Base-by-base conservation (phyloP, 2,113 vertebrate species). In the Carassius auratus region DNA sequence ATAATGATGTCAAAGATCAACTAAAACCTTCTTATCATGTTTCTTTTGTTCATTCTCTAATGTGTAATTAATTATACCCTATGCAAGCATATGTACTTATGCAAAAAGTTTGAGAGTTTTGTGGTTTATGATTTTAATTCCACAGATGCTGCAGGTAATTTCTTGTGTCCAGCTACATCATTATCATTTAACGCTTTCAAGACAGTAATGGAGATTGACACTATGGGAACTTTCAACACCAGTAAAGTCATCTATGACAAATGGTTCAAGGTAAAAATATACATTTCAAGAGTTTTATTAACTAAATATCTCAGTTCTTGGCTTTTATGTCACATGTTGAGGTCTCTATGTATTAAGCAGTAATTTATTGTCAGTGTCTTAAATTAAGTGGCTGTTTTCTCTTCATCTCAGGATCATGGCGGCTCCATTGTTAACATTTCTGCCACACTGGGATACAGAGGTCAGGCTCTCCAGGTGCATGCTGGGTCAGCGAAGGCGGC, bases 401-500 rank as follows among this genome's bases (percentile, higher is more conserved):
- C 3, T 86, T 33, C 45, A 83, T n/a, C 85, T 21, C 89, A 99
- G 98, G 96, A 97, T 90, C 96, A 97, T 0, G 98, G 98, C 0
- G 98, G 98, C 19, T 95, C 96, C 90, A 96, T 99, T 0, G 94
- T 99, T 23, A 99, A 99, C 91, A 96, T 99, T 90, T 97, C 97
- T 0, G 97, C 98, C 0, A 99, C 98, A 0, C 94, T 99, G 52
- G 93, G 95, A 69, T 93, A 95, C 92, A 94, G 91, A 80, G 98
- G 98, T 0, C 97, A 97, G 87, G 96, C 92, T 23, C 95, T 99
- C 1, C 98, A 99, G 93, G 94, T 97, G 86, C 98, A 99, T 0
- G 97, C 98, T 6, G 98, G 98, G 59, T 92, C 97, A 71, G 98
- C 98, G n/a, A 99, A 99, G 88, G 97, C 98, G 0, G 98, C 98